These are phyloP conservation scores for Athalia circularis DNA, from an alignment of 2,888 invertebrate genomes.

Conservation along the genomic window DNA sequence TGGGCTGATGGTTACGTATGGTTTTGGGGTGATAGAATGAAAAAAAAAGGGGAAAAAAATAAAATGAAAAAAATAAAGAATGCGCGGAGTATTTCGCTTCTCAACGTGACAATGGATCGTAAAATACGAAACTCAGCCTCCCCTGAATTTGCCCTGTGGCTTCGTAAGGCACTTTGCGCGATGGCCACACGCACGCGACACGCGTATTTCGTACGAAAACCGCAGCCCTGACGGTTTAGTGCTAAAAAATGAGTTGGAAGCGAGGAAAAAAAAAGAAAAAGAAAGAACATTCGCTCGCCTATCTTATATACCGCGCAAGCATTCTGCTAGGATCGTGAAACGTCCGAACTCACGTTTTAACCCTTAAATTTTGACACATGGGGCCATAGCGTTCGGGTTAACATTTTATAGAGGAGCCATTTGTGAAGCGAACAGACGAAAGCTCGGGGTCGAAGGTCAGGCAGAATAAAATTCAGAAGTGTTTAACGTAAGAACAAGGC, in stretches of 20 bases:
- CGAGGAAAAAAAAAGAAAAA: background rate
- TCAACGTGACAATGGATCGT: constrained; percentile 60
- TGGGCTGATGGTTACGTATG: background rate
- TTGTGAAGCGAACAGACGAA: too few relatives aligned
- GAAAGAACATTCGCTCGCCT: background rate
- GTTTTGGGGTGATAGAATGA: background rate
- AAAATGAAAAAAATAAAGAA: constrained; percentile 2
- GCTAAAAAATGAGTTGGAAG: background rate
- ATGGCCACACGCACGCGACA: constrained; percentile 35
- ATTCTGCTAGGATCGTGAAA: too few relatives aligned
- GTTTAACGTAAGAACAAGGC: background rate
- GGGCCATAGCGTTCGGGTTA: too few relatives aligned
- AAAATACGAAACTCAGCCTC: constrained; percentile 54
- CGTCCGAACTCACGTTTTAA: background rate
- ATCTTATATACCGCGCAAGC: background rate
- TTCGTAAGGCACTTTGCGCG: constrained; percentile 25
- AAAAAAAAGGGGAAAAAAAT: background rate
- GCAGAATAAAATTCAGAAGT: too few relatives aligned
- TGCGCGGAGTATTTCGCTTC: constrained; percentile 52
- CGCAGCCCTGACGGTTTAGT: constrained; percentile 19
- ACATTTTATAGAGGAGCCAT: too few relatives aligned
- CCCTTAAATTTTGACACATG: background rate
- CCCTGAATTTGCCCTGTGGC: constrained; percentile 49
- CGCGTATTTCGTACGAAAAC: background rate
- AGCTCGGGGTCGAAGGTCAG: too few relatives aligned